These are phyloP conservation scores for Drosophila dunni DNA, from an alignment of 1,140 invertebrate species.

Conservation along the genomic window DNA sequence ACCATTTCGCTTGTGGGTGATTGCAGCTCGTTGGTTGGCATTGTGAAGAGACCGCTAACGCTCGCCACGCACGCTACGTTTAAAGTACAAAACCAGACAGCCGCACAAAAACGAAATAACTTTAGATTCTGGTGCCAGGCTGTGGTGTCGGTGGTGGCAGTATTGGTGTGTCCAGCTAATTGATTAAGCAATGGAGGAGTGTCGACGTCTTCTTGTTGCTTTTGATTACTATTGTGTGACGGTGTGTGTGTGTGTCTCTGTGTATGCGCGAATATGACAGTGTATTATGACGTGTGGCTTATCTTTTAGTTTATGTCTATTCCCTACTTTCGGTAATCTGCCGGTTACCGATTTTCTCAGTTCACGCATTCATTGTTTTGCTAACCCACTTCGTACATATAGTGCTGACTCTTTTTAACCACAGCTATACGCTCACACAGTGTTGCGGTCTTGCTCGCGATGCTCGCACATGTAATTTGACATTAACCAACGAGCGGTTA, in stretches of 20 bases:
- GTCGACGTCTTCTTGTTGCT: conserved; percentile 24
- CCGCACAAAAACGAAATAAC: conserved; percentile 33
- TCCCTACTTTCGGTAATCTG: conserved; percentile 35
- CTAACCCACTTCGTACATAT: conserved; percentile 55
- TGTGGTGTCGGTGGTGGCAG: neutral
- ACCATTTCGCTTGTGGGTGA: conserved; percentile 84
- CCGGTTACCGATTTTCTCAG: conserved; percentile 58
- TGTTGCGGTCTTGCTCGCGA: conserved; percentile 19
- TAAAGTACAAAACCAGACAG: conserved; percentile 44
- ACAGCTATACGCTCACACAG: too few species aligned
- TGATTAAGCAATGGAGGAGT: conserved; percentile 59
- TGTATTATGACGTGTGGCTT: conserved; percentile 53
- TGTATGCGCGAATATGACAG: conserved; percentile 1
- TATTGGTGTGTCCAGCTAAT: conserved; percentile 64
- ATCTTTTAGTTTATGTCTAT: conserved; percentile 45
- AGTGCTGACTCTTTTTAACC: conserved; percentile 24
- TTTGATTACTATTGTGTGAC: conserved; percentile 35
- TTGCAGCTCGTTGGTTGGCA: conserved; percentile 70
- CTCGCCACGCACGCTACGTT: conserved; percentile 60
- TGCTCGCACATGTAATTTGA: conserved; percentile 44
- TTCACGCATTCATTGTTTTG: conserved; percentile 57
- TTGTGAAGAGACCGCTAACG: conserved; percentile 35
- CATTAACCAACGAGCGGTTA: conserved; percentile 9
- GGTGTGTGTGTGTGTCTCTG: conserved; percentile 23
- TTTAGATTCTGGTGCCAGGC: conserved; percentile 27